These are phyloP conservation scores for Augochlorella aurata DNA, from an alignment of 2,888 invertebrate genomes.

Conservation along the genomic window DNA sequence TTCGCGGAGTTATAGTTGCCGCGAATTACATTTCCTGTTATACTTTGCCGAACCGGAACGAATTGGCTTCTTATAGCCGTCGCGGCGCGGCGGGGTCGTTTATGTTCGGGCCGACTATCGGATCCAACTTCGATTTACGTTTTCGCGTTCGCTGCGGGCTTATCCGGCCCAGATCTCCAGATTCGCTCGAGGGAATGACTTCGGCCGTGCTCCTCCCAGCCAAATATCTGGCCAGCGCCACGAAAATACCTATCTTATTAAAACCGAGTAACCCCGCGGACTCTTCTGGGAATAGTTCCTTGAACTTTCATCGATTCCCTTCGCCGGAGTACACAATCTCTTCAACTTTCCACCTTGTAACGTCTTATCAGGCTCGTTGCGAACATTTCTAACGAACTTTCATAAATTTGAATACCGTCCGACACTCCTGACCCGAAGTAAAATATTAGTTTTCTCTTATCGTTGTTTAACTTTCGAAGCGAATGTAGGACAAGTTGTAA, in stretches of 20 bases:
- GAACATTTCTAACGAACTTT: background rate
- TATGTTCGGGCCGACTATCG: slow-evolving; percentile 36
- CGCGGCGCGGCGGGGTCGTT: slow-evolving; percentile 2
- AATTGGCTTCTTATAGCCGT: slow-evolving; percentile 34
- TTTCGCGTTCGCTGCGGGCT: slow-evolving; percentile 34
- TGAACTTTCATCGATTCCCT: slow-evolving; percentile 4
- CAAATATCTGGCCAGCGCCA: background rate
- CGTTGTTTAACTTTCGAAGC: background rate
- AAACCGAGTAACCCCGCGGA: background rate
- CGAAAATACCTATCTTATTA: background rate
- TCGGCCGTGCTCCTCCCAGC: background rate
- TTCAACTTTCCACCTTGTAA: background rate
- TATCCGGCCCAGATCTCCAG: slow-evolving; percentile 31
- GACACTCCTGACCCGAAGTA: background rate
- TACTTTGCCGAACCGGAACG: slow-evolving; percentile 32
- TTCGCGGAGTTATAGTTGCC: background rate
- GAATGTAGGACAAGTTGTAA: background rate
- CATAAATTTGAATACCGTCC: background rate
- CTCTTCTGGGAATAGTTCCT: background rate
- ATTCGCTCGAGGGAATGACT: slow-evolving; percentile 35
- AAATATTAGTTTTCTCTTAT: background rate
- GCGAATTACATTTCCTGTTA: slow-evolving; percentile 17
- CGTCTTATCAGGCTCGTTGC: background rate
- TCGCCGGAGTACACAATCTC: background rate
- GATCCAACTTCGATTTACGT: slow-evolving; percentile 49